phyloP scores from a whole-genome alignment of 1,140 invertebrate genomes.

The Trachymyrmex cornetzi region DNA sequence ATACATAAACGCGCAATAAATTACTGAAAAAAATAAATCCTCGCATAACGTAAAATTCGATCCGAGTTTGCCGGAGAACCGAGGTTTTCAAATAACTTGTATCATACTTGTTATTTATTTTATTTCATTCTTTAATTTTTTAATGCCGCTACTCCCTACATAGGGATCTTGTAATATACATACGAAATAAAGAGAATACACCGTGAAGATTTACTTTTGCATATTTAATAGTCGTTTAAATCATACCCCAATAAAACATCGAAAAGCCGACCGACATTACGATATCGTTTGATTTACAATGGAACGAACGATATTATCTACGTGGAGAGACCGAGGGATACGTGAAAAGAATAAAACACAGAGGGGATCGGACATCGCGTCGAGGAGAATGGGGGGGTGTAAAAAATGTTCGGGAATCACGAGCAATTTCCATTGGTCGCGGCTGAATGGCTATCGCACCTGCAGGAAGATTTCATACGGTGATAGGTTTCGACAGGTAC shows the following conservation, averaged over 20 bases:
- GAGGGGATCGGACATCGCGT: background rate
- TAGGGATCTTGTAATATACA: background rate
- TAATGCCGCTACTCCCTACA: background rate
- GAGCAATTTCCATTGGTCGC: slow-evolving; percentile 70
- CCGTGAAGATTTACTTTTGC: background rate
- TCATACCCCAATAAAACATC: slow-evolving; percentile 27
- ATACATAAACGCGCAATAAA: slow-evolving; percentile 49
- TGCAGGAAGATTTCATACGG: slow-evolving; percentile 66
- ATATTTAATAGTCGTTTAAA: slow-evolving; percentile 20
- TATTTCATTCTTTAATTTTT: background rate
- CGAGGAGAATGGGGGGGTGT: background rate
- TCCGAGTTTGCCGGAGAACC: background rate
- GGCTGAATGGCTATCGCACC: slow-evolving; percentile 60
- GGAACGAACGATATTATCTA: slow-evolving; percentile 47
- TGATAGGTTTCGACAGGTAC: slow-evolving; percentile 73
- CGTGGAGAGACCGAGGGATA: slow-evolving; percentile 29
- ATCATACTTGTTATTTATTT: background rate
- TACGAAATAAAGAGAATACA: background rate
- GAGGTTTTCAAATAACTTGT: background rate
- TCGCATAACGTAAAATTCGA: slow-evolving; percentile 29
- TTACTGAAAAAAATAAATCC: slow-evolving; percentile 29
- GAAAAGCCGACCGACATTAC: slow-evolving; percentile 28
- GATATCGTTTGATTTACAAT: slow-evolving; percentile 53
- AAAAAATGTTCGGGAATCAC: slow-evolving; percentile 72
- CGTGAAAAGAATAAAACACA: slow-evolving; percentile 35